A percentile compares a stretch with the other conserved stretches of the same genome.
Conservation (phyloP, 2,113 vertebrate genomes). For the Ibidorhyncha struthersii region DNA sequence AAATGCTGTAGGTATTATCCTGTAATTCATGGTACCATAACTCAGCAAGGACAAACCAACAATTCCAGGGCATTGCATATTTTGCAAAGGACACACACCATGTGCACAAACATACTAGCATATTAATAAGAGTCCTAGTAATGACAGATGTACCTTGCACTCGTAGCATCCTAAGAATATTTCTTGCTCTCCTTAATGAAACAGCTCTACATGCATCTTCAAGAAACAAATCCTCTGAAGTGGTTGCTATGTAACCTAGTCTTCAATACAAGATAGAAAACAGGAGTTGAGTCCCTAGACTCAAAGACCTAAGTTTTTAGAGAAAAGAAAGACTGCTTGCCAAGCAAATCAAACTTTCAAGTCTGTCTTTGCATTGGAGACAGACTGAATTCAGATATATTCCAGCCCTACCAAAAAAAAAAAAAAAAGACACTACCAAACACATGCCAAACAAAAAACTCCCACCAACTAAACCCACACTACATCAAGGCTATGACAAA, state of each 20-base stretch:
- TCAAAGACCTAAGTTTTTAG: background rate
- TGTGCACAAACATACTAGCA: rapidly evolving
- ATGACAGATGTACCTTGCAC: background rate
- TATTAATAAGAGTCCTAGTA: background rate
- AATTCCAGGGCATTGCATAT: background rate
- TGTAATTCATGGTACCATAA: background rate
- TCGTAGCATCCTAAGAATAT: background rate
- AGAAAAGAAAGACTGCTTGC: background rate
- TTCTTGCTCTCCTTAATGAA: background rate
- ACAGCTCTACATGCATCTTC: background rate
- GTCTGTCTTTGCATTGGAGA: background rate
- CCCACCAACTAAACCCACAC: background rate
- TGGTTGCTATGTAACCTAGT: background rate
- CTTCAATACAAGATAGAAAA: background rate
- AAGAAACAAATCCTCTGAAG: background rate
- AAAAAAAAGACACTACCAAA: background rate
- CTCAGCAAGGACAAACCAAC: background rate
- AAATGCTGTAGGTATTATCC: background rate
- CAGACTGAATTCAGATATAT: background rate
- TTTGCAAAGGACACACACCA: background rate
- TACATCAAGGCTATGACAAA: background rate
- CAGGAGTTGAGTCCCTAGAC: background rate
- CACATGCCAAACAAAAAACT: background rate
- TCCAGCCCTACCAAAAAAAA: background rate
- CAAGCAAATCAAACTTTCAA: background rate